Evolutionary conservation across 2,113 vertebrate species (phyloP), one percentile per base, ranked within the genome.

Genomic region (Lycocorax pyrrhopterus): DNA sequence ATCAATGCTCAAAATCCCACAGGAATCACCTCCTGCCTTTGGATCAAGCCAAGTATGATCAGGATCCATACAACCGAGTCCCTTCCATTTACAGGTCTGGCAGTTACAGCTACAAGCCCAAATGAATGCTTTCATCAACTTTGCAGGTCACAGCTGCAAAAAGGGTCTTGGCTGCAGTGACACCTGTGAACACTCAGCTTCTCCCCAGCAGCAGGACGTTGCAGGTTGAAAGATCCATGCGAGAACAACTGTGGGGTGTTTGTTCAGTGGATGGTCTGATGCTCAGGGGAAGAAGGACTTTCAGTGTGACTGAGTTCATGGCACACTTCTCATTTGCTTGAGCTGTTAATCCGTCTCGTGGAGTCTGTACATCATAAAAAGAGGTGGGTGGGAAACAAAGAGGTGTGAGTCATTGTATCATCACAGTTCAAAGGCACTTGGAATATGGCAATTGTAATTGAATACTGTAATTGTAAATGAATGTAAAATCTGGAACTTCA

Each of bases 391-490:
- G 51, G n/a, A 62, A 97, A 94, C 25, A 21, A 96, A 93, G 72
- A 95, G 25, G 44, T 66, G 96, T 87, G 83, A 73, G 56, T 91
- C 75, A 87, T 53, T 25, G 25, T 71, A 79, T 64, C 60, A 69
- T 82, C 89, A 83, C 55, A 84, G 74, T 87, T 94, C 91, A 91
- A 94, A 97, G 47, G 49, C 53, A 79, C n/a, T 25, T 64, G 20
- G 56, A 93, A 94, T 91, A 96, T 63, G 91, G 41, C 8, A 95
- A 84, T 92, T 73, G 49, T 53, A 72, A 95, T 18, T 71, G 27
- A 78, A 92, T 95, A 96, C 94, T 93, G 16, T 41, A 95, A 93
- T 94, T 78, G 19, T 62, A 87, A 93, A 13, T 51, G 32, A 74
- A 85, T 12, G 19, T 59, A n/a, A 39, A 47, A 83, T 56, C 78